Evolutionary conservation across 1,140 invertebrate genomes (phyloP).

Genomic region (Probaryconus sp.): DNA sequence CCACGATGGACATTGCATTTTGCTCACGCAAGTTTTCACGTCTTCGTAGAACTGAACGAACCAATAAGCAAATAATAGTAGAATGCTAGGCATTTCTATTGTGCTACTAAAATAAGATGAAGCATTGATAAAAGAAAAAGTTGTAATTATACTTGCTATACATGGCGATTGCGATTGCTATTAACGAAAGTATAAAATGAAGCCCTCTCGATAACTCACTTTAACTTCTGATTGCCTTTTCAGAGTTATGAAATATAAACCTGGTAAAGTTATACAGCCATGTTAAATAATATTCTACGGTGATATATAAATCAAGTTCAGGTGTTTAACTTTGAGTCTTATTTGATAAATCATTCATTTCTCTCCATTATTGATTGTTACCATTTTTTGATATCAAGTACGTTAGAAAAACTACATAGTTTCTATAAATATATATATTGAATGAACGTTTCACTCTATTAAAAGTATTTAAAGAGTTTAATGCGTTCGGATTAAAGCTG

Average conservation of each 20-base stretch:
- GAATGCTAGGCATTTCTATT: slow-evolving; percentile 21
- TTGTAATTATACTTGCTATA: slow-evolving; percentile 15
- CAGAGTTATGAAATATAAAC: slow-evolving; percentile 38
- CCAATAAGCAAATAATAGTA: slow-evolving; percentile 9
- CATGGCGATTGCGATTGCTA: slow-evolving; percentile 23
- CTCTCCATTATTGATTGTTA: slow-evolving; percentile 10
- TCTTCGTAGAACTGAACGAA: slow-evolving; percentile 51
- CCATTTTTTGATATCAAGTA: too few species aligned
- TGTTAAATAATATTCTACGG: slow-evolving; percentile 39
- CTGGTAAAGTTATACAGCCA: slow-evolving; percentile 28
- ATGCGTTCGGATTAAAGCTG: too few species aligned
- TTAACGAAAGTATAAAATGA: slow-evolving; percentile 34
- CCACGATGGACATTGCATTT: slow-evolving; percentile 41
- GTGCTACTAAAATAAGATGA: slow-evolving; percentile 25
- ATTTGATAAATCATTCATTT: slow-evolving; percentile 32
- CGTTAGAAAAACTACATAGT: too few species aligned
- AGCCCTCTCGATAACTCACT: slow-evolving; percentile 31
- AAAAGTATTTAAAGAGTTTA: too few species aligned
- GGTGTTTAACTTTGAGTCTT: slow-evolving; percentile 26
- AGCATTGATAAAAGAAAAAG: slow-evolving; percentile 22
- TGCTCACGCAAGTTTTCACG: slow-evolving; percentile 55
- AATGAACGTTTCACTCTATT: too few species aligned
- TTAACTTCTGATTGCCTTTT: slow-evolving; percentile 36
- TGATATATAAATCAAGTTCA: slow-evolving; percentile 47
- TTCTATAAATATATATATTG: too few species aligned